A percentile compares a stretch with the other conserved stretches of the same genome.
These are phyloP conservation scores for Chrysemys picta DNA, from an alignment of 2,113 vertebrate genomes.

Conservation along the genomic window DNA sequence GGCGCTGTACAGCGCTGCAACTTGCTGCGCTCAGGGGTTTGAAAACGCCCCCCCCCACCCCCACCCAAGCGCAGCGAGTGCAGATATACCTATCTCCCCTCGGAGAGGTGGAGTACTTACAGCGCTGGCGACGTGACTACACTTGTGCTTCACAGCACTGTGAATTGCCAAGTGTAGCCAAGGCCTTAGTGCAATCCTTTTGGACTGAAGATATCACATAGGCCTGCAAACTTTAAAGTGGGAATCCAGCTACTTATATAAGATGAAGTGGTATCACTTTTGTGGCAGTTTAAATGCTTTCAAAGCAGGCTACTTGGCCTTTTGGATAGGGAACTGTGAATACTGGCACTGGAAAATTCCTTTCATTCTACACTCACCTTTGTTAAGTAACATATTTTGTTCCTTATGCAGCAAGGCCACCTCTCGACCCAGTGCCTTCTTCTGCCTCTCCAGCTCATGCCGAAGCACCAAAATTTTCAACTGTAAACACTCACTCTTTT, in stretches of 20 bases:
- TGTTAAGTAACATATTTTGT: slow-evolving; percentile 83
- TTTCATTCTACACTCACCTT: slow-evolving; percentile 78
- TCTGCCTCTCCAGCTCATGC: slow-evolving; percentile 93
- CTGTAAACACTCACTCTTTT: slow-evolving; percentile 94
- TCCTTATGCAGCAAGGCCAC: slow-evolving; percentile 88
- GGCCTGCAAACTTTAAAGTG: neutral
- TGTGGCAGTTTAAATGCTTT: neutral
- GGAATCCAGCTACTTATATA: neutral
- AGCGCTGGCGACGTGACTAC: too few relatives aligned
- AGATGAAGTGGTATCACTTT: neutral
- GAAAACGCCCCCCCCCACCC: too few relatives aligned
- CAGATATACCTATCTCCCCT: too few relatives aligned
- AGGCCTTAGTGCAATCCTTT: neutral
- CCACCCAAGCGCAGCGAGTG: too few relatives aligned
- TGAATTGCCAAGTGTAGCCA: too few relatives aligned
- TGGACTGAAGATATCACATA: neutral
- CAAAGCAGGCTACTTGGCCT: neutral
- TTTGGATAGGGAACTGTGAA: too few relatives aligned
- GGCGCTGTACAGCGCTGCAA: too few relatives aligned
- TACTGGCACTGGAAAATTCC: neutral
- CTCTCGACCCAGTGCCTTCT: slow-evolving; percentile 89
- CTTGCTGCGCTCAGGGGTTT: too few relatives aligned
- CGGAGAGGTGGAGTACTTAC: too few relatives aligned
- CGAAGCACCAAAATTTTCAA: slow-evolving; percentile 92
- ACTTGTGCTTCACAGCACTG: too few relatives aligned